Base-by-base conservation (phyloP, 2,797 vertebrate genomes). In the Rhinichthys osculus region DNA sequence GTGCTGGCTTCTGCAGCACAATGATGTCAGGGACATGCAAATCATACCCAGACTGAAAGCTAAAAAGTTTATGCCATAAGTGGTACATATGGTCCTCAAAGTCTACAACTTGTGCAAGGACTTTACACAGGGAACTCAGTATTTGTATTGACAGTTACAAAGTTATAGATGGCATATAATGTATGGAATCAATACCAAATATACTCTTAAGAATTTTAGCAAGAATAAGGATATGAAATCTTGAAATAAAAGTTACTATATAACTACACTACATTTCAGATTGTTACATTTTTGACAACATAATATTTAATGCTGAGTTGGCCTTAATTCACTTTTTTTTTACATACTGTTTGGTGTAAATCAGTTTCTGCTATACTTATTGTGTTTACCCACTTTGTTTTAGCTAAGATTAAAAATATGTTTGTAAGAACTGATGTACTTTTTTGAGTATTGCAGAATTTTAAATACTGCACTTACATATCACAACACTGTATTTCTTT, bases 11-110 rank as follows among this genome's bases (percentile, higher is more conserved):
- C 95, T 96, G 54, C 93, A 95, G 84, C 95, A 96, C 13, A 71
- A 94, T 69, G 96, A 96, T 52, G 81, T 96, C 86, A 93, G 96
- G 92, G 96, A 96, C 87, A 86, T 95, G 74, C 94, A 95, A 33
- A 96, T 96, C 87, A 96, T 96, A 88, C 96, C 96, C 3, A 92
- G 96, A 79, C 91, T 96, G 93, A 96, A 96, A 92, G 92, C 91
- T 84, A 92, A 86, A 7, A 96, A 96, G 83, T 95, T 92, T 90
- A 92, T 96, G 94, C 95, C 95, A n/a, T 96, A 90, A 96, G 85
- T 38, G 42, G 57, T 64, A 30, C 42, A 78, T 42, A 30, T 59
- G 59, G 23, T 62, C 3, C n/a, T 21, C 19, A 23, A 47, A 66
- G 30, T 11, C 19, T 67, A 47, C 13, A 66, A 33, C 17, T 30